Evolutionary conservation across 1,140 invertebrate genomes (phyloP), one percentile per base, ranked within the genome.

Genomic region (Goniozus legneri): DNA sequence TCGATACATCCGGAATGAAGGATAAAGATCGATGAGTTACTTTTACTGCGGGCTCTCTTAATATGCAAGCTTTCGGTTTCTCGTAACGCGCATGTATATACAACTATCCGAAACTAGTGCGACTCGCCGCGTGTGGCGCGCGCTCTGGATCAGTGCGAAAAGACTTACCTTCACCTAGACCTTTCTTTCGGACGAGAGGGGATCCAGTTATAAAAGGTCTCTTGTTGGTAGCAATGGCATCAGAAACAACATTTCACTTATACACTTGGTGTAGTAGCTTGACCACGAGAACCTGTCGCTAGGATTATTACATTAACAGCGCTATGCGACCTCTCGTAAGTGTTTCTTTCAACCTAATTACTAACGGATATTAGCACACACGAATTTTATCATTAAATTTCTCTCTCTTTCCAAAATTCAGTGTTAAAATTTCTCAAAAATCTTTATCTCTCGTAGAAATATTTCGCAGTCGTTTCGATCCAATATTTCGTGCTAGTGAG

Each of bases 111-210:
- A n/a, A n/a, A n/a, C n/a, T n/a, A n/a, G n/a, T n/a, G n/a, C n/a
- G 24, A 27, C 24, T 12, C 13, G 2, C 7, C n/a, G 42, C 19
- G 20, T 21, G 44, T 44, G 35, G 39, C 41, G 41, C 21, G 44
- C 37, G 37, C 41, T 40, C 40, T 30, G 32, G 31, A 55, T 54
- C 48, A 48, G 41, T 35, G 35, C 44, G 48, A 43, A 36, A 50
- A 61, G 53, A 58, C 58, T 73, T 74, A 74, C 74, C 74, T 76
- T 76, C 74, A 75, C 74, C 74, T 76, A 76, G 74, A 76, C 74
- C 73, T 76, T 72, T 75, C 71, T 73, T 72, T 74, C 60, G 43
- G 58, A 48, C 20, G 51, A 75, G 72, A 66, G 74, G 74, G 74
- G 73, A 71, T 73, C 52, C 52, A 51, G 47, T 69, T 75, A 76